Evolutionary conservation across 2,797 vertebrate genomes (phyloP).

Genomic region (Hypotaenidia philippensis): DNA sequence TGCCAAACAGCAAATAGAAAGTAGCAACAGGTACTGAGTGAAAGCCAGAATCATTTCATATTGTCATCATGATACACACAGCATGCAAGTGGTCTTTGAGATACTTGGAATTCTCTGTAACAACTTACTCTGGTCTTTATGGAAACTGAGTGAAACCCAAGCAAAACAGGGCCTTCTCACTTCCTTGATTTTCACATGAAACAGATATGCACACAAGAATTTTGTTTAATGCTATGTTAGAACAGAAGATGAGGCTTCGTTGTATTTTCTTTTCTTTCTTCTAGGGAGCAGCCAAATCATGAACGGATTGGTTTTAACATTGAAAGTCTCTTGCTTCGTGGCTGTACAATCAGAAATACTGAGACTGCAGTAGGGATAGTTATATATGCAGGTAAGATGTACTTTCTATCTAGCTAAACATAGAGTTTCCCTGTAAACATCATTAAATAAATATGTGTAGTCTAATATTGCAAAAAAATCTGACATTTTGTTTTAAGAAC

Average conservation of each 20-base stretch:
- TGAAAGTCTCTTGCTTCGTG: conserved; percentile 92
- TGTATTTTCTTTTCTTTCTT: background rate
- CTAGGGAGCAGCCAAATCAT: conserved; percentile 88
- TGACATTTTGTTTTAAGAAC: background rate
- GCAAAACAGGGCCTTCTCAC: background rate
- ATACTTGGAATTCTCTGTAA: background rate
- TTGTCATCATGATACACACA: background rate
- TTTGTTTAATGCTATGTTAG: background rate
- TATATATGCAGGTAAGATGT: conserved; percentile 90
- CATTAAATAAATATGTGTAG: background rate
- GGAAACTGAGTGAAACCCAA: background rate
- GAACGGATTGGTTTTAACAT: conserved; percentile 88
- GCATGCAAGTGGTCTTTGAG: background rate
- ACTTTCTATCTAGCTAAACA: background rate
- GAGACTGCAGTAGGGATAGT: conserved; percentile 90
- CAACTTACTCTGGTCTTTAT: background rate
- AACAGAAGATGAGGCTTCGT: background rate
- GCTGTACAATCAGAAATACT: conserved; percentile 93
- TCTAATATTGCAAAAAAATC: background rate
- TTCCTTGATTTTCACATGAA: background rate
- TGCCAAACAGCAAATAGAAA: background rate
- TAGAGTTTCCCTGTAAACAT: background rate
- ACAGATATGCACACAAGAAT: background rate
- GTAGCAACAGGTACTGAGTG: background rate
- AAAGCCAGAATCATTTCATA: background rate